Conservation (phyloP, 2,113 vertebrate species). For the Parus major region DNA sequence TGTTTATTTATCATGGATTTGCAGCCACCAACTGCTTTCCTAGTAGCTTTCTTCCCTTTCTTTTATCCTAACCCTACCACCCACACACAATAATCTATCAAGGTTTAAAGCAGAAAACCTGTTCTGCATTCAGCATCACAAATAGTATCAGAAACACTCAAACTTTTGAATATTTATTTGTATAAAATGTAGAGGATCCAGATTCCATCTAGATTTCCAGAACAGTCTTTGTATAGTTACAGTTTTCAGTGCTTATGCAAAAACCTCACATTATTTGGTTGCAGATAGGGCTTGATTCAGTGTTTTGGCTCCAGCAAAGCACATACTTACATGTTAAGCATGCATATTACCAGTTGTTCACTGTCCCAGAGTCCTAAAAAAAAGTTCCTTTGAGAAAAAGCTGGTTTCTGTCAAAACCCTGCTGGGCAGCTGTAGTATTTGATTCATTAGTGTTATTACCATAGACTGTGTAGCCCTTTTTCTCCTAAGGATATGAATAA, state of each 20-base stretch:
- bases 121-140: constrained; percentile 9
- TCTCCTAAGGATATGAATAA: constrained; percentile 60
- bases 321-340: constrained; percentile 2
- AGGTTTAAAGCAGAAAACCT: constrained; percentile 40
- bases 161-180: not conserved
- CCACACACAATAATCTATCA: constrained; percentile 30
- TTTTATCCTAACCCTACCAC: constrained; percentile 52
- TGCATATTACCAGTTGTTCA: constrained; percentile 35
- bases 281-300: constrained; percentile 12
- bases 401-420: constrained; percentile 61
- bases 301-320: constrained; percentile 10
- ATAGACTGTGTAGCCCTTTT: constrained; percentile 39
- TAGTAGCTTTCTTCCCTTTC: constrained; percentile 38
- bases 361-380: constrained; percentile 34
- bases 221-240: not conserved
- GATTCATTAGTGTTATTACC: constrained; percentile 60
- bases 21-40: constrained; percentile 40
- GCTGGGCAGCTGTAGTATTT: constrained; percentile 57
- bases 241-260: not conserved
- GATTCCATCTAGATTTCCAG: not conserved
- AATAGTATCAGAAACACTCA: not conserved
- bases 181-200: not conserved
- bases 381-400: constrained; percentile 46
- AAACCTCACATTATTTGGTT: constrained; percentile 6
- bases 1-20: constrained; percentile 58